phyloP scores from a whole-genome alignment of 2,797 vertebrate genomes.

The Microchirus variegatus region DNA sequence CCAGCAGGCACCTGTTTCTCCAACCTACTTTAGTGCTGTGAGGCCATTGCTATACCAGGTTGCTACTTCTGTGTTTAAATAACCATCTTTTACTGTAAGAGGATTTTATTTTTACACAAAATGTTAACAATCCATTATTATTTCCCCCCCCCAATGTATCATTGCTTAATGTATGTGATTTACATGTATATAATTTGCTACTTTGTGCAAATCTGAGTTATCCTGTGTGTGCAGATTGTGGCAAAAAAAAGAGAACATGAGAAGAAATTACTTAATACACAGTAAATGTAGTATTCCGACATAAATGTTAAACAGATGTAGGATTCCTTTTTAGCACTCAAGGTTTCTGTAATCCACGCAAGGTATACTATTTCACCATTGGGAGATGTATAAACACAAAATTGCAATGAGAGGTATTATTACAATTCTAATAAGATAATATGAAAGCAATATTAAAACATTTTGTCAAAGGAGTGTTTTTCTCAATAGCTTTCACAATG shows the following conservation, averaged over 20 bases:
- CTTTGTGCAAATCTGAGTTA: slow-evolving; percentile 49
- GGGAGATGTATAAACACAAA: slow-evolving; percentile 34
- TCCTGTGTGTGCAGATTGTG: slow-evolving; percentile 26
- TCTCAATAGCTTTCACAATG: neutral
- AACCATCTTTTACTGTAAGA: slow-evolving; percentile 25
- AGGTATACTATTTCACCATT: slow-evolving; percentile 29
- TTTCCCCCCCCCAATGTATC: no score
- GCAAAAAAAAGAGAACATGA: neutral
- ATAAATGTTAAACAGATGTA: slow-evolving; percentile 69
- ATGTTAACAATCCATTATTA: no score
- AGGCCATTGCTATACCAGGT: slow-evolving; percentile 33
- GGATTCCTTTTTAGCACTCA: slow-evolving; percentile 49
- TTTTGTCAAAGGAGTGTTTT: neutral
- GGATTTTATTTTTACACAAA: slow-evolving; percentile 44
- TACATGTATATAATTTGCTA: slow-evolving; percentile 25
- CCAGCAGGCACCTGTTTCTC: slow-evolving; percentile 73
- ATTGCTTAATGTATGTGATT: no score
- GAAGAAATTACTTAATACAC: slow-evolving; percentile 28
- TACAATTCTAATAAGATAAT: slow-evolving; percentile 34
- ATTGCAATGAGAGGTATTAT: slow-evolving; percentile 27
- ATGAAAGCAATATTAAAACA: slow-evolving; percentile 21
- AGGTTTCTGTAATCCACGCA: slow-evolving; percentile 50
- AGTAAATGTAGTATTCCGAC: slow-evolving; percentile 57
- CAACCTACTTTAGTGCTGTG: slow-evolving; percentile 69
- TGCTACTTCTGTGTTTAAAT: slow-evolving; percentile 42